phyloP scores from a whole-genome alignment of 1,140 invertebrate genomes.

The Cherax destructor region DNA sequence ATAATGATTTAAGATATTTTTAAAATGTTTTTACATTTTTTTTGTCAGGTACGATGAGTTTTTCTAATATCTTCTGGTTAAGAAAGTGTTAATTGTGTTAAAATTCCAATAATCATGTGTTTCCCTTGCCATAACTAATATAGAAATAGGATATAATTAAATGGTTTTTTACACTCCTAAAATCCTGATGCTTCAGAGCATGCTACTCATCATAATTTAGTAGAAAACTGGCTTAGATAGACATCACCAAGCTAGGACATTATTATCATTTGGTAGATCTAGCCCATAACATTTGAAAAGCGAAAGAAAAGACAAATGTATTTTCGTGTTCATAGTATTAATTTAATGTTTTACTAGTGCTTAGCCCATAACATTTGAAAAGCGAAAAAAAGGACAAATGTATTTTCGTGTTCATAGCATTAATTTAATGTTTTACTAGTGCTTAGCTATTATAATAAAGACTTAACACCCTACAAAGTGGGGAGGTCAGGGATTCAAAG shows the following conservation, averaged over 20 bases:
- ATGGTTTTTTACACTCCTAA: background rate
- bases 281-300: background rate
- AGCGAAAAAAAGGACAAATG: background rate
- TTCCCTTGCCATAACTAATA: conserved; percentile 6
- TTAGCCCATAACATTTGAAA: background rate
- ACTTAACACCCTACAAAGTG: background rate
- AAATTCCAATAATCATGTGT: background rate
- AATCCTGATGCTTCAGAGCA: background rate
- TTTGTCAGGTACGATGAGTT: background rate
- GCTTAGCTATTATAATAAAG: background rate
- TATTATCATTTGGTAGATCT: background rate
- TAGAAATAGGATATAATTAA: background rate
- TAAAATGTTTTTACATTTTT: background rate
- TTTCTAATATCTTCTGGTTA: conserved; percentile 1
- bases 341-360: background rate
- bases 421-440: background rate
- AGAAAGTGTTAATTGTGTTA: background rate
- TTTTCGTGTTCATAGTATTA: background rate
- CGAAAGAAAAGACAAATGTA: background rate
- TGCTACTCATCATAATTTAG: background rate
- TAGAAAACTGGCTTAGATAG: background rate
- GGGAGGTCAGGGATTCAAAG: background rate
- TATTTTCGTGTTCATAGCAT: background rate
- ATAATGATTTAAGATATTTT: background rate
- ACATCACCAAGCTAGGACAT: background rate